Conservation (phyloP, 1,140 invertebrate genomes). For the Apis florea region DNA sequence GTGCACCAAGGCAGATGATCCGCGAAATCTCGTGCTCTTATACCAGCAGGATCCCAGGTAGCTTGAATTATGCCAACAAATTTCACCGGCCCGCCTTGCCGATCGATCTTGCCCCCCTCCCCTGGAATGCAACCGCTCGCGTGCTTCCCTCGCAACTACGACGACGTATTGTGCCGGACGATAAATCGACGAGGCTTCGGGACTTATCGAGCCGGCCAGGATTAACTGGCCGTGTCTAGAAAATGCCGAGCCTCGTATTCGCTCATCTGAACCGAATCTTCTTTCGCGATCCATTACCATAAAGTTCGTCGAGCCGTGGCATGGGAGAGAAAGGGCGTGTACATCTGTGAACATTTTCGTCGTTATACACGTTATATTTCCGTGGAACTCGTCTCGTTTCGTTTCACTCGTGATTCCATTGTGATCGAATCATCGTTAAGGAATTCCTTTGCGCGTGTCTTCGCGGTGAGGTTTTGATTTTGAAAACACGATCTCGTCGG, state of each 20-base stretch:
- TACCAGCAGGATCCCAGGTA: neutral
- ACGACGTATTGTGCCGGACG: constrained; percentile 57
- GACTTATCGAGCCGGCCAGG: constrained; percentile 50
- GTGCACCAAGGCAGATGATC: neutral
- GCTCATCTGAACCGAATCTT: constrained; percentile 36
- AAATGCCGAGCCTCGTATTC: constrained; percentile 41
- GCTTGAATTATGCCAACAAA: constrained; percentile 61
- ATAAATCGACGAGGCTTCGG: constrained; percentile 59
- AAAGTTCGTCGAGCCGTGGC: neutral
- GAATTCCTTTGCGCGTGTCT: no score
- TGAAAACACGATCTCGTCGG: no score
- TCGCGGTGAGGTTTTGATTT: no score
- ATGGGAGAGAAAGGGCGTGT: neutral
- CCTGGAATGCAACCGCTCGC: constrained; percentile 52
- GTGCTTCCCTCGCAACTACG: constrained; percentile 44
- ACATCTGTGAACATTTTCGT: neutral
- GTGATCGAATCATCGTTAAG: no score
- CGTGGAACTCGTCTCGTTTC: neutral
- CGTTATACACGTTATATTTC: neutral
- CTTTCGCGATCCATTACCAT: neutral
- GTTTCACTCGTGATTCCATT: no score
- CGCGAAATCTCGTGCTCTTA: constrained; percentile 14
- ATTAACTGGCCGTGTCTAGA: constrained; percentile 52
- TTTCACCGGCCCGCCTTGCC: constrained; percentile 49
- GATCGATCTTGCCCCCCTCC: constrained; percentile 51